Base-by-base conservation (phyloP, 2,113 vertebrate species). In the Caranx ignobilis region DNA sequence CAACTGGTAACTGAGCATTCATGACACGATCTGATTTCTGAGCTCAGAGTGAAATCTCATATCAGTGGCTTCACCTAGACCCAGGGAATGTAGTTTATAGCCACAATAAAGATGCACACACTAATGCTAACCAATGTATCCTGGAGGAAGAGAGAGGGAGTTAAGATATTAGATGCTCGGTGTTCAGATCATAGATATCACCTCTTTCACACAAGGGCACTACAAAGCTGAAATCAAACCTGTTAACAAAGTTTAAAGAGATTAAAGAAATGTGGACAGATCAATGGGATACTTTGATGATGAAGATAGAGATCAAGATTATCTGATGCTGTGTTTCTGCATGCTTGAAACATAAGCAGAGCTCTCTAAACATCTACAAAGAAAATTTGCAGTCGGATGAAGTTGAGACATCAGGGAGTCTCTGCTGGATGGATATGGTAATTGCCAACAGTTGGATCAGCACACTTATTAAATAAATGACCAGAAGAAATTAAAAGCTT, bases 401-500 rank as follows among this genome's bases (percentile, higher is more conserved):
- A 45, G 6, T 39, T 35, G n/a, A 64, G 39, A 3, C 21, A 19
- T 19, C n/a, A 18, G 59, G 15, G 19, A 21, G 8, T 54, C 19
- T 54, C 19, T 54, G 11, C 50, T 73, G 57, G 57, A 52, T 34
- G 13, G 39, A 74, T 31, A 37, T 54, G 71, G 47, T 39, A 63
- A 39, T 65, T 39, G 11, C 26, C n/a, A 11, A 35, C n/a, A 39
- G 12, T 5, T 56, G 4, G 31, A 70, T 56, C 3, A 7, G 21
- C n/a, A 70, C 13, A 62, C 18, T 15, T n/a, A 26, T 56, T 47
- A 47, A 18, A 16, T 47, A 47, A 47, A 35, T 21, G 61, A 48
- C 21, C 26, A 32, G 8, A 60, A 21, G 39, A 47, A n/a, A 45
- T 41, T 57, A 47, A 54, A 52, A 63, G n/a, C 37, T 19, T 31